phyloP scores from a whole-genome alignment of 2,797 vertebrate species.

The Sphenodon punctatus region DNA sequence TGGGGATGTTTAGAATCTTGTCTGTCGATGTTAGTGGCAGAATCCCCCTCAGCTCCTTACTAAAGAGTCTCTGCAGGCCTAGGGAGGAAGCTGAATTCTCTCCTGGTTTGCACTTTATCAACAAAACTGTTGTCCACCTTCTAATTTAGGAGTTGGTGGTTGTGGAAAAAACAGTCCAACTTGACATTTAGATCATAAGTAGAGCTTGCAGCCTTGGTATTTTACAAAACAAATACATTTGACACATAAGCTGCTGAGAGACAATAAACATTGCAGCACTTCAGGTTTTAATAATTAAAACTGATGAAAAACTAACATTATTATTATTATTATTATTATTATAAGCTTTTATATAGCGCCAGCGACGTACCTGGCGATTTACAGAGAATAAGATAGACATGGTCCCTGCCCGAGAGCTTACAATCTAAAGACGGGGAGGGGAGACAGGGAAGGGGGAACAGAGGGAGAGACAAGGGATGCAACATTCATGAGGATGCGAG shows the following conservation, averaged over 20 bases:
- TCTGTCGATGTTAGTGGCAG: background rate
- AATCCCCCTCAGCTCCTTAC: background rate
- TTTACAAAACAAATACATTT: background rate
- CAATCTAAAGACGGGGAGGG: too few species aligned
- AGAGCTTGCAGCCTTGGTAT: background rate
- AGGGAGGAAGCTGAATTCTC: background rate
- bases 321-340: too few species aligned
- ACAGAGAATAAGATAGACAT: too few species aligned
- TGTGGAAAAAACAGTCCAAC: background rate
- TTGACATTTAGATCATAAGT: background rate
- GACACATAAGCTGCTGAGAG: background rate
- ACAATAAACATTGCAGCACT: background rate
- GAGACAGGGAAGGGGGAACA: too few species aligned
- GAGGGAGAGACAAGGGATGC: too few species aligned
- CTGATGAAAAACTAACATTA: background rate
- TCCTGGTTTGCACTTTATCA: background rate
- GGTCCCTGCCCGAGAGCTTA: too few species aligned
- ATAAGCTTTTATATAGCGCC: too few species aligned
- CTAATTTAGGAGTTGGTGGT: background rate
- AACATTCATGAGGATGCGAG: too few species aligned
- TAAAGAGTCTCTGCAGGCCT: background rate
- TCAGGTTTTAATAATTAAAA: background rate
- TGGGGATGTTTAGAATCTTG: accelerated
- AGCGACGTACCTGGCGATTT: too few species aligned
- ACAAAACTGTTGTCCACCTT: background rate